These are phyloP conservation scores for Erythrocercus mccallii DNA, from an alignment of 2,113 vertebrate genomes.

Conservation along the genomic window DNA sequence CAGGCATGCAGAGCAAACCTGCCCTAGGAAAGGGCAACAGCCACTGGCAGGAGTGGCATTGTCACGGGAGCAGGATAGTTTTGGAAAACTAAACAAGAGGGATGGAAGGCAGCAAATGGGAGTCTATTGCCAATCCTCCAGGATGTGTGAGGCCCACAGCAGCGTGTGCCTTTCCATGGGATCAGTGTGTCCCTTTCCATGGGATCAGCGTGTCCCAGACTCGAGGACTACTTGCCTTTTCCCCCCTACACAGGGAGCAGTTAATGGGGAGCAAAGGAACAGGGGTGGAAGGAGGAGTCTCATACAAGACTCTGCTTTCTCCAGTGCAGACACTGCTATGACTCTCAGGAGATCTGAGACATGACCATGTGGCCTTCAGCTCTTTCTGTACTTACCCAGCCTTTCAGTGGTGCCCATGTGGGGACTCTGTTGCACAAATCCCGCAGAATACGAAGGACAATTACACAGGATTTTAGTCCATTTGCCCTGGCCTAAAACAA, in stretches of 20 bases:
- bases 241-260: not conserved
- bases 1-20: not conserved
- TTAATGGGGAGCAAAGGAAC: not conserved
- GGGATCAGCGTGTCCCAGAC: not conserved
- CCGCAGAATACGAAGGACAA: conserved; percentile 96
- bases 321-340: not conserved
- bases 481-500: conserved; percentile 96
- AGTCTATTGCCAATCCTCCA: not conserved
- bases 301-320: not conserved
- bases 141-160: not conserved
- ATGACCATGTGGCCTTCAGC: not conserved
- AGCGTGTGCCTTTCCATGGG: not conserved
- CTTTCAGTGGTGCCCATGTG: conserved; percentile 96
- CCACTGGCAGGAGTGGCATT: not conserved
- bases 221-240: not conserved
- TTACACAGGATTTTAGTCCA: conserved; percentile 98
- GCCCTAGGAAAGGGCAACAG: not conserved
- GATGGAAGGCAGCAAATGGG: not conserved
- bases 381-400: conserved; percentile 89
- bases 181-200: not conserved
- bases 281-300: not conserved
- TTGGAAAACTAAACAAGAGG: not conserved
- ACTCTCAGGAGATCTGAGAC: not conserved
- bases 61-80: not conserved
- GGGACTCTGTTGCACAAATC: conserved; percentile 97